Evolutionary conservation across 2,113 vertebrate species (phyloP).

Genomic region (Corythornis madagascariensis): DNA sequence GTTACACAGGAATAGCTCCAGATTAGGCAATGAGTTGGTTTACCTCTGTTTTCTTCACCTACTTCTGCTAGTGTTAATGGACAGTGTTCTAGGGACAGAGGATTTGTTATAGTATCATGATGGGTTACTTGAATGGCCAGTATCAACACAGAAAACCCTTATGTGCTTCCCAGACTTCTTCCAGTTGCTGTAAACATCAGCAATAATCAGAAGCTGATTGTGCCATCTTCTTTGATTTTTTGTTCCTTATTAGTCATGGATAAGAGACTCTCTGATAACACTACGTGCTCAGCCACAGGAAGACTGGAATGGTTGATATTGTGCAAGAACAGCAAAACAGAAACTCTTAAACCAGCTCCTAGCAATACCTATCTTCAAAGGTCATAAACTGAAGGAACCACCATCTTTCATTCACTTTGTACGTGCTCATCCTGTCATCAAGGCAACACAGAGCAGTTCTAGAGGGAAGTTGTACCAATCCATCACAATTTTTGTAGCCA

Average conservation of each 20-base stretch:
- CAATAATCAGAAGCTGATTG: not conserved
- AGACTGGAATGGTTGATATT: not conserved
- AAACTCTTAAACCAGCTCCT: not conserved
- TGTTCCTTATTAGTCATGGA: not conserved
- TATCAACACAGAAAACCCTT: not conserved
- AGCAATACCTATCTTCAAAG: not conserved
- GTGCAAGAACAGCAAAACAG: not conserved
- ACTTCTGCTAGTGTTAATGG: not conserved
- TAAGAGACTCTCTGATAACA: not conserved
- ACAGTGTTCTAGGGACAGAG: not conserved
- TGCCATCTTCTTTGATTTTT: not conserved
- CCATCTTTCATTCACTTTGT: not conserved
- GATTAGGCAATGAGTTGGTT: not conserved
- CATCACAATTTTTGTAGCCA: not conserved
- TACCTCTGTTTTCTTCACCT: not conserved
- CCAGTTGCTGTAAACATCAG: not conserved
- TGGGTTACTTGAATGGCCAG: not conserved
- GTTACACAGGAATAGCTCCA: not conserved
- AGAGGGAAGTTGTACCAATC: not conserved
- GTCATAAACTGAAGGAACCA: not conserved
- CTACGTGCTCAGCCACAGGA: not conserved
- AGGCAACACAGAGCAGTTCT: not conserved
- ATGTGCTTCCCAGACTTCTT: not conserved
- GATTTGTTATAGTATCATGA: not conserved
- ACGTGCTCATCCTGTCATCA: not conserved